These are phyloP conservation scores for Casuarius casuarius DNA, from an alignment of 2,113 vertebrate species.

Conservation along the genomic window DNA sequence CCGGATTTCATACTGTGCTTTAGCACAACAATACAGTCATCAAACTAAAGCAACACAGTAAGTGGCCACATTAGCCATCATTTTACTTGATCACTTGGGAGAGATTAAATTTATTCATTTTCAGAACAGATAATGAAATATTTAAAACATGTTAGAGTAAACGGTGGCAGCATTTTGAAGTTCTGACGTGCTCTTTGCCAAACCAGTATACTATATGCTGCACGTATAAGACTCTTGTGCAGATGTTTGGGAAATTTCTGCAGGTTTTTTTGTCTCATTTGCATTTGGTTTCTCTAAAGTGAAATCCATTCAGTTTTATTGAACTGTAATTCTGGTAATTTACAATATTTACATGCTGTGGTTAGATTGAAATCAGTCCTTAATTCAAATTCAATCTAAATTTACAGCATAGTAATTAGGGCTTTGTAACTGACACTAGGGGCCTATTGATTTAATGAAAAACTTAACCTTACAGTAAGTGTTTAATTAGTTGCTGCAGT, in stretches of 20 bases:
- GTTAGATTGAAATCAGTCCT: conserved; percentile 86
- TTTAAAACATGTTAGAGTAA: conserved; percentile 78
- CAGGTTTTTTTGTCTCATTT: conserved; percentile 58
- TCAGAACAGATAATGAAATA: conserved; percentile 83
- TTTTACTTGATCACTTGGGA: conserved; percentile 82
- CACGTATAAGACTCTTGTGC: conserved; percentile 18
- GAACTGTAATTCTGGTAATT: conserved; percentile 88
- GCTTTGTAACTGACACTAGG: conserved; percentile 85
- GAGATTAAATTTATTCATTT: conserved; percentile 84
- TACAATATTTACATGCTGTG: conserved; percentile 86
- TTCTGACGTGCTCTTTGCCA: conserved; percentile 43
- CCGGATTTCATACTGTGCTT: conserved; percentile 82
- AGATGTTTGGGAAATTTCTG: conserved; percentile 70
- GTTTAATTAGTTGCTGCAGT: conserved; percentile 86
- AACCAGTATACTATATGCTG: conserved; percentile 2
- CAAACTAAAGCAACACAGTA: conserved; percentile 82
- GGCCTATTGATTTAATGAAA: conserved; percentile 90
- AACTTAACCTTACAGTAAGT: conserved; percentile 87
- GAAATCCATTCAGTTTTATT: conserved; percentile 86
- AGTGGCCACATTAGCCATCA: conserved; percentile 82
- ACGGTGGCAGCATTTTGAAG: conserved; percentile 52
- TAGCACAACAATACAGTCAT: conserved; percentile 80
- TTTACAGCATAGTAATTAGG: conserved; percentile 88
- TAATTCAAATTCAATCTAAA: conserved; percentile 90
- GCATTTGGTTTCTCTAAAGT: conserved; percentile 82